Base-by-base conservation (phyloP, 2,888 invertebrate species). In the Prosopocoilus inquinatus region DNA sequence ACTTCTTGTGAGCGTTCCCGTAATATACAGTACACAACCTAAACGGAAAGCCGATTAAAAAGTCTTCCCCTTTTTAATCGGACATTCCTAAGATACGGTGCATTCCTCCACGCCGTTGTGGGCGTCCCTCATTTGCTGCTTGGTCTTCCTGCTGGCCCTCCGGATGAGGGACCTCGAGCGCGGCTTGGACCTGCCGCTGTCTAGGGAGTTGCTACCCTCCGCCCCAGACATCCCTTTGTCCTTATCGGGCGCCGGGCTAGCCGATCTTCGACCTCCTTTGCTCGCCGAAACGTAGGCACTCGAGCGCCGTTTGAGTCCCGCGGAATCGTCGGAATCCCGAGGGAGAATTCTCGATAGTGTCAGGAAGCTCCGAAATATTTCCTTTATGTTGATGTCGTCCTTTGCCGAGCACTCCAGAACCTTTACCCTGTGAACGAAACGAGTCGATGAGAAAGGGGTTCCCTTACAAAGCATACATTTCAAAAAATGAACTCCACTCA, bases 371-470 rank as follows among this genome's bases (percentile, higher is more conserved):
- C 89, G 86, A 78, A 94, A 94, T 55, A 92, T 84, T 65, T 92
- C 91, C 67, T 84, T 84, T 61, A 93, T 84, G 74, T 88, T 89
- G 69, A 84, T 83, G 74, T 90, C 89, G 70, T 88, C 88, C 73
- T 89, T 90, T 11, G 90, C 90, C 46, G 89, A 91, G 74, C 87
- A 90, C 75, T 87, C 90, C 68, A 89, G 78, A 45, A 90, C 85
- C 75, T 89, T 88, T 54, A 85, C 87, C 67, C 89, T 87, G 80
- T 2, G 79, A 77, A 53, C 12, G 20, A 28, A 28, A 28, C 20
- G 20, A 28, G 20, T 5, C 15, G 33, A 28, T 36, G 43, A n/a
- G 13, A 15, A n/a, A 28, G 11, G 46, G 13, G 13, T n/a, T 9
- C 9, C 9, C 9, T 13, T 35, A 47, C 15, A 12, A 28, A 46